Conservation (phyloP, 1,140 invertebrate species). For the Zaprionus ornatus region DNA sequence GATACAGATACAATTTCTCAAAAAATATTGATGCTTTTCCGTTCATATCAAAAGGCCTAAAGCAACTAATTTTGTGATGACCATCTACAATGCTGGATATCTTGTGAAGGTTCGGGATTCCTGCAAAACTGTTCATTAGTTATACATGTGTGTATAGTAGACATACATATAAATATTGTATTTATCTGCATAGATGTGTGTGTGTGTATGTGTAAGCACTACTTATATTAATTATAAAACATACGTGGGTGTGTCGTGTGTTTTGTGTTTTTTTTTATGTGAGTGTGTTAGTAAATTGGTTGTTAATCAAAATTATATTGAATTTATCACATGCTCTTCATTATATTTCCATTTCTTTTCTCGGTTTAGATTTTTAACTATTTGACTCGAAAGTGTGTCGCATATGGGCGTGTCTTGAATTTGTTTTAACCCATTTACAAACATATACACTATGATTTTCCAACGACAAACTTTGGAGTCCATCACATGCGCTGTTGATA, state of each 20-base stretch:
- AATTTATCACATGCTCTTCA: conserved; percentile 81
- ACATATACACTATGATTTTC: background rate
- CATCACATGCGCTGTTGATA: conserved; percentile 82
- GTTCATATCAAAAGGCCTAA: conserved; percentile 12
- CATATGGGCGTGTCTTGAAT: conserved; percentile 45
- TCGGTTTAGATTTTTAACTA: conserved; percentile 56
- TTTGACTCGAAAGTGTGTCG: conserved; percentile 63
- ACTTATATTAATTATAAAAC: conserved; percentile 39
- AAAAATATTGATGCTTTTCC: conserved; percentile 58
- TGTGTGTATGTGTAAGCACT: conserved; percentile 28
- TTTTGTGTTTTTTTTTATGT: conserved; percentile 11
- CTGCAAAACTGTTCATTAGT: conserved; percentile 16
- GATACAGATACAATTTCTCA: conserved; percentile 70
- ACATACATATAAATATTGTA: conserved; percentile 8
- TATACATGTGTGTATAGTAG: background rate
- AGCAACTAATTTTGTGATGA: conserved; percentile 5
- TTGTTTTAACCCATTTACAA: background rate
- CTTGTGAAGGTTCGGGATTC: conserved; percentile 3
- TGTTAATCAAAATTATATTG: conserved; percentile 80
- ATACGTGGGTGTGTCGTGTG: conserved; percentile 31
- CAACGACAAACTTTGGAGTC: conserved; percentile 48
- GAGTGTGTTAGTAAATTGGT: conserved; percentile 66
- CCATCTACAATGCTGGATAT: conserved; percentile 6
- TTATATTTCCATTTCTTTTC: conserved; percentile 56
- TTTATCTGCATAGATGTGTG: conserved; percentile 21